Evolutionary conservation across 2,113 vertebrate genomes (phyloP), one percentile per base, ranked within the genome.

Genomic region (Grallaria varia): DNA sequence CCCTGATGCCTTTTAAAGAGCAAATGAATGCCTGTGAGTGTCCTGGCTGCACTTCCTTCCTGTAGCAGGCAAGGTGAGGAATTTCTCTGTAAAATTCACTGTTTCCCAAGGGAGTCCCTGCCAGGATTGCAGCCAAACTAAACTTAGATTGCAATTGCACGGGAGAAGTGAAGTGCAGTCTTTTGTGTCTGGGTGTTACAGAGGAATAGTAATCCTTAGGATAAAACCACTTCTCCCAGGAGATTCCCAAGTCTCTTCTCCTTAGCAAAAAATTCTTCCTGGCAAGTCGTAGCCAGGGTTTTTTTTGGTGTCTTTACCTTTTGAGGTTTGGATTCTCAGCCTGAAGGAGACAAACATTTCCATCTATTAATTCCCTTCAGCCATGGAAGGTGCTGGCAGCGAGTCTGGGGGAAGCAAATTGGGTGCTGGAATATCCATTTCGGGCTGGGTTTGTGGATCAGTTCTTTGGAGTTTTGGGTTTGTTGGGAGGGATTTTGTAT

Each of bases 91-190:
- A 35, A 90, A 82, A 79, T 69, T 85, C 72, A 33, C 75, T 63
- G 71, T 81, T 91, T 96, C 94, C 93, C 87, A 28, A 3, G 89
- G 93, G 92, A 93, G 25, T 14, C 59, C 73, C 59, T 72, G 59
- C 88, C 88, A 93, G 93, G 91, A 74, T 44, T 93, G 92, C 82
- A 90, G 91, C 79, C 77, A 35, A 96, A 88, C 87, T 76, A 39
- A 87, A 87, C 93, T 82, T 59, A 24, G 90, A 50, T 84, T 67
- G 84, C 63, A 62, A 2, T 59, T 81, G 73, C 62, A 84, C 66
- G 33, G 92, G 87, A 92, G 95, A 74, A 73, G 78, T 22, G 39
- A 52, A 77, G 66, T 47, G 37, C 8, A 63, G 44, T 67, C 68
- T 59, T 90, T 66, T 77, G 82, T 96, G 75, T 83, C 95, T 75